These are phyloP conservation scores for Phainopepla nitens DNA, from an alignment of 2,113 vertebrate species.

Conservation along the genomic window DNA sequence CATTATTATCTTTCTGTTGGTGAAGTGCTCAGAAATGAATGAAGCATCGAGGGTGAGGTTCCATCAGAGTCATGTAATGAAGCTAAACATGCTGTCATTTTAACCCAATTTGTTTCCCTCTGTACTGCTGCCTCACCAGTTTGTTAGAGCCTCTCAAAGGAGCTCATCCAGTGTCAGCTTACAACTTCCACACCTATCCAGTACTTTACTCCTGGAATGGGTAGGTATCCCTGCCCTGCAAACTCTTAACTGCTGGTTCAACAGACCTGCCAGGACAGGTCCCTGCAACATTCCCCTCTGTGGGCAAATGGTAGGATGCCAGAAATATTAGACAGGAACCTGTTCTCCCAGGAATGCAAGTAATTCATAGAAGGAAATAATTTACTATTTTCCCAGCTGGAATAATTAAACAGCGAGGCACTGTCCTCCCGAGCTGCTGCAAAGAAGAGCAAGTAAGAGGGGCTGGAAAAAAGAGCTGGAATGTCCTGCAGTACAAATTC, in stretches of 20 bases:
- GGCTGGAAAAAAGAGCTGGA: background rate
- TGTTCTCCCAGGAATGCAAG: constrained; percentile 79
- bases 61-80: constrained; percentile 64
- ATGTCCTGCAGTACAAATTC: background rate
- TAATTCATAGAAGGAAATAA: constrained; percentile 73
- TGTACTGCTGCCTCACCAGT: constrained; percentile 58
- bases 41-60: constrained; percentile 59
- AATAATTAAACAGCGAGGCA: constrained; percentile 46
- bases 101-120: constrained; percentile 58
- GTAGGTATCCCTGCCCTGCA: constrained; percentile 53
- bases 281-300: constrained; percentile 64
- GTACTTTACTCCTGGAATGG: constrained; percentile 50
- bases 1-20: constrained; percentile 48
- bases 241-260: constrained; percentile 70
- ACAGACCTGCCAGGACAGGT: constrained; percentile 77
- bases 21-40: constrained; percentile 56
- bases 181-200: constrained; percentile 64
- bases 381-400: constrained; percentile 65
- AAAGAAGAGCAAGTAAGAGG: background rate
- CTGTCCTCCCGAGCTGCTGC: constrained; percentile 27
- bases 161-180: constrained; percentile 63
- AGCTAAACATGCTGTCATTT: constrained; percentile 57
- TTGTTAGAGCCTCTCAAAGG: constrained; percentile 58
- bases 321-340: constrained; percentile 75
- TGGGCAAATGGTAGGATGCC: constrained; percentile 64